Conservation (phyloP, 2,888 invertebrate species). For the Dryomyza anilis region DNA sequence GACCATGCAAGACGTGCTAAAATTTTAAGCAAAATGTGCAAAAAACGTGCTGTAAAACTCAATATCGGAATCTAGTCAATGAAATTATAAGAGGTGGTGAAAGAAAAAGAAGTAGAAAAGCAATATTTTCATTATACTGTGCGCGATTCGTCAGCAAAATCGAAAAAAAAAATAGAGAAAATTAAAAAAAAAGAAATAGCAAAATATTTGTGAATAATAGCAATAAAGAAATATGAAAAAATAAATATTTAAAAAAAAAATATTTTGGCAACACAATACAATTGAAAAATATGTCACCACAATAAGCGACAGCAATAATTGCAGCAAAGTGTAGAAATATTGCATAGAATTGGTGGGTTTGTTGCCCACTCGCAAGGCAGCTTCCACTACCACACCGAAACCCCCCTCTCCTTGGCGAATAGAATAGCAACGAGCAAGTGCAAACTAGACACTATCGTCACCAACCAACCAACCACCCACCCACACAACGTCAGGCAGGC, state of each 20-base stretch:
- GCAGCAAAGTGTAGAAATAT: not conserved
- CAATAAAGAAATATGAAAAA: not conserved
- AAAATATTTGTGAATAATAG: not conserved
- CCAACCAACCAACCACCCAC: not conserved
- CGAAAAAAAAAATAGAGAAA: not conserved
- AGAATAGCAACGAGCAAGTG: not conserved
- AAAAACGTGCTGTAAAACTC: not conserved
- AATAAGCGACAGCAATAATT: too few relatives aligned
- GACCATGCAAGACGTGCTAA: not conserved
- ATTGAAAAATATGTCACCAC: too few relatives aligned
- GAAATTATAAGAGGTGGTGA: not conserved
- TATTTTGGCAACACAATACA: too few relatives aligned
- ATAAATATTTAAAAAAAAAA: too few relatives aligned
- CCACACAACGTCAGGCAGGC: not conserved
- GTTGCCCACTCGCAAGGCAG: too few relatives aligned
- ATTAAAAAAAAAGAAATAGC: not conserved
- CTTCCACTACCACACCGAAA: too few relatives aligned
- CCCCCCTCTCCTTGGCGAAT: too few relatives aligned
- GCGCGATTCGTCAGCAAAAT: constrained; percentile 19
- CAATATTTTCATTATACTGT: too few relatives aligned
- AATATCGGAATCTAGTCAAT: constrained; percentile 5
- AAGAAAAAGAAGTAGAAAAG: too few relatives aligned
- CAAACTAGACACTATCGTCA: not conserved
- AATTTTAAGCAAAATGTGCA: not conserved
- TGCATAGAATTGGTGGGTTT: too few relatives aligned